phyloP scores from a whole-genome alignment of 2,797 vertebrate genomes.

The Lophotriccus pileatus region DNA sequence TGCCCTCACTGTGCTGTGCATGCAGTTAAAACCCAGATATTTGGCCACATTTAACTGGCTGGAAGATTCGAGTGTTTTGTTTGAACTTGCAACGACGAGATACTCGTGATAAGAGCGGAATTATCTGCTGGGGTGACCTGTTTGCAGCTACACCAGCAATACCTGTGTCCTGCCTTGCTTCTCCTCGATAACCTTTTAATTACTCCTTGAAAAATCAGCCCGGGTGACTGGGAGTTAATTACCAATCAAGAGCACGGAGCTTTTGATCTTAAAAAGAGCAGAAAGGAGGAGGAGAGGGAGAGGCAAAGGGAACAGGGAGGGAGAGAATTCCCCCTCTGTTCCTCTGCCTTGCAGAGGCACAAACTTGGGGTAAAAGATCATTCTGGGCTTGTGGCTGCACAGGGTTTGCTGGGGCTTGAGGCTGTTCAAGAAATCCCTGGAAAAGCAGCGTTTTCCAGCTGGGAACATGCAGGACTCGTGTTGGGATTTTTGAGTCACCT shows the following conservation, averaged over 20 bases:
- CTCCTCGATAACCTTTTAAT: slow-evolving; percentile 45
- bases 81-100: neutral
- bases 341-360: neutral
- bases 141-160: neutral
- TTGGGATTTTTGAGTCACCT: neutral
- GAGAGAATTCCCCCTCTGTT: neutral
- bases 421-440: neutral
- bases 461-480: neutral
- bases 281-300: neutral
- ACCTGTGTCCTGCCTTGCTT: neutral
- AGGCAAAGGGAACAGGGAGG: neutral
- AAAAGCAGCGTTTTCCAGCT: neutral
- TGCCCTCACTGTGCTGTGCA: rapidly evolving
- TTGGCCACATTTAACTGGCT: neutral
- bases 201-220: neutral
- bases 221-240: neutral
- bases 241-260: neutral
- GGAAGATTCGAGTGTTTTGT: neutral
- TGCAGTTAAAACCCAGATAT: neutral
- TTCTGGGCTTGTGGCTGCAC: neutral
- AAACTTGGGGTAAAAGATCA: rapidly evolving
- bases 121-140: neutral
- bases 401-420: neutral
- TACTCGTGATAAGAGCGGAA: neutral
- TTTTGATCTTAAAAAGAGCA: neutral